Conservation (phyloP, 2,113 vertebrate species). For the Oreocharis arfaki region DNA sequence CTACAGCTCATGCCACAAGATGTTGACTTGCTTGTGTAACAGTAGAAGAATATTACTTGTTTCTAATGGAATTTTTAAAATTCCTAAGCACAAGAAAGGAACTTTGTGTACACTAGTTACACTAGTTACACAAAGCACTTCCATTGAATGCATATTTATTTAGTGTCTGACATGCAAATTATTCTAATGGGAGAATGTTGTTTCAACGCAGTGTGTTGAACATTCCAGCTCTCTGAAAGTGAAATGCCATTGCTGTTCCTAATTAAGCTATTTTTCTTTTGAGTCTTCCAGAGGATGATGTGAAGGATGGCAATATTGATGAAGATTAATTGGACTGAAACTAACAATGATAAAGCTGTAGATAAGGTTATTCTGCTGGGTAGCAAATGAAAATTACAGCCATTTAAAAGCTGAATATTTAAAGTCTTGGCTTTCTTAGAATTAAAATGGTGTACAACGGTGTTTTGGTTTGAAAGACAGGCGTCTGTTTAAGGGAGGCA, state of each 20-base stretch:
- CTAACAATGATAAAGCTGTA: not conserved
- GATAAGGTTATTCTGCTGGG: constrained; percentile 39
- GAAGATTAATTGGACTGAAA: constrained; percentile 62
- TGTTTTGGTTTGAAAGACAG: too few relatives aligned
- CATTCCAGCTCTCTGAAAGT: constrained; percentile 20
- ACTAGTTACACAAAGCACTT: not conserved
- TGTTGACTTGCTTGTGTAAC: not conserved
- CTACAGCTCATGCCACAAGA: not conserved
- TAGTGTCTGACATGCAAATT: not conserved
- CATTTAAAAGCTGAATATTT: not conserved
- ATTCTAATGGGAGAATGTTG: constrained; percentile 19
- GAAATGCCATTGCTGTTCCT: constrained; percentile 29
- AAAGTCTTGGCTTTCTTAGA: not conserved
- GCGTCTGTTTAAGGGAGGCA: too few relatives aligned
- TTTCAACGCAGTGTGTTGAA: not conserved
- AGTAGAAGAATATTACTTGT: not conserved
- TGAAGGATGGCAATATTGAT: constrained; percentile 48
- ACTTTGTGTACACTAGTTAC: too few relatives aligned
- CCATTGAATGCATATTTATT: not conserved
- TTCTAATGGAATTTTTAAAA: not conserved
- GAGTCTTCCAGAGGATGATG: constrained; percentile 46
- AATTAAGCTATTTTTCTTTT: constrained; percentile 57
- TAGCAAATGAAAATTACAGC: constrained; percentile 10
- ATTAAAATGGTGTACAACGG: not conserved
- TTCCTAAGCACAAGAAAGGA: not conserved